Evolutionary conservation across 2,797 vertebrate species (phyloP).

Genomic region (Phrynocephalus guinanensis): DNA sequence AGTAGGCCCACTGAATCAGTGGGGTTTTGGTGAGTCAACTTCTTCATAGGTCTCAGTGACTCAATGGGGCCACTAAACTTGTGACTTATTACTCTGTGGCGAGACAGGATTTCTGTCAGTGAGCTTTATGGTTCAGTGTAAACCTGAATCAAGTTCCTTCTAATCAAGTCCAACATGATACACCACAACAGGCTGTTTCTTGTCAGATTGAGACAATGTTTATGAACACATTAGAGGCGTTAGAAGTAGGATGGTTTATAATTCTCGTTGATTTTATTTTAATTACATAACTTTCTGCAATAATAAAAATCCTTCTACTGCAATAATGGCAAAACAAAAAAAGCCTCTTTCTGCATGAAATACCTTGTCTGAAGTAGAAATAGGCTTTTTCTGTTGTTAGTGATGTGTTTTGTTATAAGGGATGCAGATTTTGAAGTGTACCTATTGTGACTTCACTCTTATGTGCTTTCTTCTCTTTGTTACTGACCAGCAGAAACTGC

Average conservation of each 20-base stretch:
- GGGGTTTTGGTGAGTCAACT: too few relatives aligned
- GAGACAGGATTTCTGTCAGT: too few relatives aligned
- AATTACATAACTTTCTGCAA: neutral
- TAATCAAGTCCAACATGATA: too few relatives aligned
- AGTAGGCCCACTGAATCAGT: too few relatives aligned
- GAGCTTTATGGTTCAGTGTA: too few relatives aligned
- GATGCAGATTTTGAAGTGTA: constrained; percentile 27
- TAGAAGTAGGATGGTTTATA: neutral
- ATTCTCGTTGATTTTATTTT: neutral
- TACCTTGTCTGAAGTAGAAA: constrained; percentile 24
- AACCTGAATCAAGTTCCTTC: too few relatives aligned
- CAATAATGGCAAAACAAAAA: neutral
- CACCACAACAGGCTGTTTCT: too few relatives aligned
- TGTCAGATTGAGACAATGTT: neutral
- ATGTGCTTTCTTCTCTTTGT: neutral
- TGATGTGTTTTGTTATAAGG: neutral
- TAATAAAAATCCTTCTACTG: neutral
- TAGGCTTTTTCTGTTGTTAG: too few relatives aligned
- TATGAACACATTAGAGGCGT: neutral
- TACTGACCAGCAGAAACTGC: constrained; percentile 18
- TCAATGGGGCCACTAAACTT: too few relatives aligned
- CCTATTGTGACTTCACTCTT: constrained; percentile 4
- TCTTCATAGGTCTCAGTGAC: too few relatives aligned
- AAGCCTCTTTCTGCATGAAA: neutral
- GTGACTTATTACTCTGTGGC: too few relatives aligned